A percentile compares a stretch with the other conserved stretches of the same genome.
Conservation (phyloP, 2,888 invertebrate species). For the Dicranocentrus wangi region DNA sequence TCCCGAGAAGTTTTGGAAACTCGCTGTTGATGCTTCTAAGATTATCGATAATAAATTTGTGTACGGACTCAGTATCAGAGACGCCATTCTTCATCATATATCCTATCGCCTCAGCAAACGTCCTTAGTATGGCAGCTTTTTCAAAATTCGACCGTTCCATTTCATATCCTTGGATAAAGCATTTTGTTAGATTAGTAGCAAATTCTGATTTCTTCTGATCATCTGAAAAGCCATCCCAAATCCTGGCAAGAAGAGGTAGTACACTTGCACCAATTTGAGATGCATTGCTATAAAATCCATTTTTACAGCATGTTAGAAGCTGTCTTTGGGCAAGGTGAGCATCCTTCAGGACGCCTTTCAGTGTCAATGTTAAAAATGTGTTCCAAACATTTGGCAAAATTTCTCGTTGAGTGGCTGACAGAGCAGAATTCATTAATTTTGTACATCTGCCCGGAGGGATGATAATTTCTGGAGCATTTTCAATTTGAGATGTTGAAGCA, state of each 20-base stretch:
- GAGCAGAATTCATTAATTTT: slow-evolving; percentile 54
- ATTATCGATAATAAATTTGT: slow-evolving; percentile 58
- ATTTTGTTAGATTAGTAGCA: slow-evolving; percentile 30
- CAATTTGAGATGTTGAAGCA: background rate
- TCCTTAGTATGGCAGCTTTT: slow-evolving; percentile 65
- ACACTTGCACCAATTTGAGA: slow-evolving; percentile 83
- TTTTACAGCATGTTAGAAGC: slow-evolving; percentile 72
- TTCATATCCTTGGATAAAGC: slow-evolving; percentile 53
- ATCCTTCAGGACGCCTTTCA: slow-evolving; percentile 66
- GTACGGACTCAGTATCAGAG: slow-evolving; percentile 41
- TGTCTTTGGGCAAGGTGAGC: slow-evolving; percentile 66
- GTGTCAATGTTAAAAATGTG: slow-evolving; percentile 66
- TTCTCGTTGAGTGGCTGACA: slow-evolving; percentile 56
- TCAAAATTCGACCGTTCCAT: slow-evolving; percentile 61
- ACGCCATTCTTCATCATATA: slow-evolving; percentile 52
- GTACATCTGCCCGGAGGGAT: slow-evolving; percentile 45
- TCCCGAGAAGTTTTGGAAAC: slow-evolving; percentile 59
- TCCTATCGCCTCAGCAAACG: slow-evolving; percentile 65
- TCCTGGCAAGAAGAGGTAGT: slow-evolving; percentile 83
- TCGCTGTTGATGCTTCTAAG: slow-evolving; percentile 43
- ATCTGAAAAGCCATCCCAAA: slow-evolving; percentile 77
- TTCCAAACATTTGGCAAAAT: slow-evolving; percentile 69
- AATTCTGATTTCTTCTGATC: slow-evolving; percentile 43
- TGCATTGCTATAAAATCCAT: slow-evolving; percentile 87
- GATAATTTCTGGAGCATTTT: slow-evolving; percentile 9